Evolutionary conservation across 2,113 vertebrate genomes (phyloP).

Genomic region (Dasypus novemcinctus): DNA sequence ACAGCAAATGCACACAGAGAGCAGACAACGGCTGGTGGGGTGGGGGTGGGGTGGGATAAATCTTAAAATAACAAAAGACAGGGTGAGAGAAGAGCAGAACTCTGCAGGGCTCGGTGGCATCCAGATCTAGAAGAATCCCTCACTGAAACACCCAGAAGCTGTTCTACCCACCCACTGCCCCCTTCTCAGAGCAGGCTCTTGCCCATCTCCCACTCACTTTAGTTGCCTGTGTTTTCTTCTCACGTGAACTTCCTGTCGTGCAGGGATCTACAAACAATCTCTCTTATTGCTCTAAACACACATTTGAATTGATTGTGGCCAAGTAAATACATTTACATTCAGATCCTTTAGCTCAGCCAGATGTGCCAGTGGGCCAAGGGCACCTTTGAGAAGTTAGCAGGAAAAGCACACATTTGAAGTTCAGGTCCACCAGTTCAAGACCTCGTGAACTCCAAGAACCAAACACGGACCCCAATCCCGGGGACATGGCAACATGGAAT

Average conservation of each 20-base stretch:
- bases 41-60: too few relatives aligned
- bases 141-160: neutral
- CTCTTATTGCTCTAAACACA: neutral
- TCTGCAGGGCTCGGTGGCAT: neutral
- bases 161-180: neutral
- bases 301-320: neutral
- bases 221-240: neutral
- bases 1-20: too few relatives aligned
- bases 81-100: neutral
- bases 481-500: neutral
- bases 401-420: neutral
- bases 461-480: neutral
- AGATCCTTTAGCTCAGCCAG: neutral
- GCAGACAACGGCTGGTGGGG: too few relatives aligned
- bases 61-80: too few relatives aligned
- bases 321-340: neutral
- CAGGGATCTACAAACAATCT: neutral
- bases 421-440: neutral
- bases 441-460: neutral
- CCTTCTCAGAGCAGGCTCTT: neutral
- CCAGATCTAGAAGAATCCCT: neutral
- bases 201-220: neutral
- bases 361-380: neutral
- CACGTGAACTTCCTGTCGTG: neutral
- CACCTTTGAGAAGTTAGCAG: neutral